Base-by-base conservation (phyloP, 2,113 vertebrate species). In the Petrocephalus zakoni region DNA sequence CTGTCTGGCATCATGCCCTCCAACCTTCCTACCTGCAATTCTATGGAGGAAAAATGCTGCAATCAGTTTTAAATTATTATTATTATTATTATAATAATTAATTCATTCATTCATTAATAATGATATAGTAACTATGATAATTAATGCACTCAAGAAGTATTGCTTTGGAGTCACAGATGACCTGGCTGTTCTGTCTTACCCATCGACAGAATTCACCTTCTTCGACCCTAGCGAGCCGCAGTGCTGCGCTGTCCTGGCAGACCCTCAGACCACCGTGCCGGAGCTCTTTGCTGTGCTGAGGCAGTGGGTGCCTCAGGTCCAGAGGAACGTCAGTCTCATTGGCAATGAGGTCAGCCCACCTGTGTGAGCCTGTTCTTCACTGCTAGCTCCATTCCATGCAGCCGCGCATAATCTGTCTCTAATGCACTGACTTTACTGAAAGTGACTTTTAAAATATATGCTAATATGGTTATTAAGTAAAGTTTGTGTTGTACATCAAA, bases 281-380 rank as follows among this genome's bases (percentile, higher is more conserved):
- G 97, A 99, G 94, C 95, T 99, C 91, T 99, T 99, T 90, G 98
- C 98, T 46, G 96, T 99, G 88, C 96, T 99, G 91, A 96, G 98
- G 87, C 98, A 99, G 81, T 99, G 98, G 98, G 98, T 99, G 89
- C 98, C 98, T 21, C 98, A 99, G 92, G 98, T 99, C 85, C 98
- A 99, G 95, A 97, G 97, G 93, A 98, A 97, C 92, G 97, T 99
- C 7, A 93, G 96, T 90, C 84, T 98, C 46, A 98, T 99, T 88
- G 97, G 98, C 87, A 97, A 96, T 58, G 97, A 99, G 98, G 98
- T 99, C 90, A 96, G 91, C 9, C 15, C 19, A 9, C 25, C 87
- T 34, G 61, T 34, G 55, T 72, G 25, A 19, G 19, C 49, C 82
- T n/a, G 6, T 37, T 4, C n/a, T 68, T n/a, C 58, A 25, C 10